Percentiles rank a stretch among this genome's conserved stretches.
Conservation (phyloP, 2,113 vertebrate genomes). For the Saguinus imperator region DNA sequence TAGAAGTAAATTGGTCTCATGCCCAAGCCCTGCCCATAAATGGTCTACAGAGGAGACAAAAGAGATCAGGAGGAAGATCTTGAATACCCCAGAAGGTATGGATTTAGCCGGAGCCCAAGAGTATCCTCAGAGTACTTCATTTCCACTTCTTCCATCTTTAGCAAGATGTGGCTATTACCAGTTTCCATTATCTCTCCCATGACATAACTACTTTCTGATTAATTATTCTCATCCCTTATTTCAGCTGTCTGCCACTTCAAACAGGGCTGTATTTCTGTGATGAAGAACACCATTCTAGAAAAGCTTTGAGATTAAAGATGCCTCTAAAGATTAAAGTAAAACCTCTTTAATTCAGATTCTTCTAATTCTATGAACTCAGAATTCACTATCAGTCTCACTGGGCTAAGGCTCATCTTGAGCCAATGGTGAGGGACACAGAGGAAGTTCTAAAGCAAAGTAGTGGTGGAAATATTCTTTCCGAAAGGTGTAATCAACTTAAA, state of each 20-base stretch:
- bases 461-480: not conserved
- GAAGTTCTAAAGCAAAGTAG: not conserved
- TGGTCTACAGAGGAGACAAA: not conserved
- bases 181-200: not conserved
- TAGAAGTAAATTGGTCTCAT: not conserved
- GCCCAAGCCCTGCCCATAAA: not conserved
- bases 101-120: not conserved
- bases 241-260: not conserved
- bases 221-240: not conserved
- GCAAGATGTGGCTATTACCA: not conserved
- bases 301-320: constrained; percentile 38
- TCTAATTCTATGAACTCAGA: constrained; percentile 2
- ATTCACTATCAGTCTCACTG: not conserved
- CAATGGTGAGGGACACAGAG: not conserved
- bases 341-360: constrained; percentile 27
- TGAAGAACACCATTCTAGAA: not conserved
- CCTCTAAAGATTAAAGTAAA: constrained; percentile 39
- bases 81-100: not conserved
- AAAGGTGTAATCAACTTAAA: not conserved
- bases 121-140: not conserved
- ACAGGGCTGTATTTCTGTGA: not conserved
- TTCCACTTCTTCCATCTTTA: not conserved
- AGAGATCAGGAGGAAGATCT: not conserved
- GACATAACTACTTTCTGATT: not conserved
- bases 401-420: not conserved